phyloP scores from a whole-genome alignment of 1,140 invertebrate genomes.

The Drosophila teissieri region DNA sequence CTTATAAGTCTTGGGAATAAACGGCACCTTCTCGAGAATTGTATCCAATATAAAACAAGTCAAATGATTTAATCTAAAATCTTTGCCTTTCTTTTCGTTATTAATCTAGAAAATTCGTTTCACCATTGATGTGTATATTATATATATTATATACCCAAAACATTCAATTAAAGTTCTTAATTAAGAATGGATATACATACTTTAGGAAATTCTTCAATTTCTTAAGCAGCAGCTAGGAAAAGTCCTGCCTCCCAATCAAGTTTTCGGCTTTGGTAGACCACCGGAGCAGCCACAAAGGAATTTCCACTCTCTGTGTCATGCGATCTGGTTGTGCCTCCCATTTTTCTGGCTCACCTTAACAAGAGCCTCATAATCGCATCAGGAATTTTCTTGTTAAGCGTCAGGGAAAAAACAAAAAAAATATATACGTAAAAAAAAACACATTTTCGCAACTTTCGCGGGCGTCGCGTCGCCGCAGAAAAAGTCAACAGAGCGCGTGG shows the following conservation, averaged over 20 bases:
- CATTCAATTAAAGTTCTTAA: too few relatives aligned
- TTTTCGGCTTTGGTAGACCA: conserved; percentile 46
- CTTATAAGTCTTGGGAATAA: too few relatives aligned
- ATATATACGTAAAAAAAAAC: conserved; percentile 12
- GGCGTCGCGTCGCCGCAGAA: conserved; percentile 46
- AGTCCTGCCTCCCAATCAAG: conserved; percentile 6
- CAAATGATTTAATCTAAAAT: too few relatives aligned
- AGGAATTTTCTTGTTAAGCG: conserved; percentile 74
- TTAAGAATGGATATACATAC: too few relatives aligned
- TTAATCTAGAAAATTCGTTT: too few relatives aligned
- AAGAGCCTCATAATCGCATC: conserved; percentile 80
- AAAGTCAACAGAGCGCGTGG: conserved; percentile 19
- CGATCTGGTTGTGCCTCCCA: conserved; percentile 30
- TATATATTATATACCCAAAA: too few relatives aligned
- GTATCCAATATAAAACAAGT: too few relatives aligned
- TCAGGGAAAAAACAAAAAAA: conserved; percentile 21
- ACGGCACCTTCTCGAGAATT: too few relatives aligned
- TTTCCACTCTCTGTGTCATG: conserved; percentile 40
- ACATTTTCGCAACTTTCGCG: conserved; percentile 73
- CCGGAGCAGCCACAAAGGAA: conserved; percentile 62
- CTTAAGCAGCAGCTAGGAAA: conserved; percentile 5
- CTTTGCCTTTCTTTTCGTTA: too few relatives aligned
- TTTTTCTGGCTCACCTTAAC: conserved; percentile 66
- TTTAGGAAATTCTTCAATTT: background rate
- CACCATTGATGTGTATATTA: too few relatives aligned